phyloP scores from a whole-genome alignment of 1,140 invertebrate species.

The Saccostrea echinata region DNA sequence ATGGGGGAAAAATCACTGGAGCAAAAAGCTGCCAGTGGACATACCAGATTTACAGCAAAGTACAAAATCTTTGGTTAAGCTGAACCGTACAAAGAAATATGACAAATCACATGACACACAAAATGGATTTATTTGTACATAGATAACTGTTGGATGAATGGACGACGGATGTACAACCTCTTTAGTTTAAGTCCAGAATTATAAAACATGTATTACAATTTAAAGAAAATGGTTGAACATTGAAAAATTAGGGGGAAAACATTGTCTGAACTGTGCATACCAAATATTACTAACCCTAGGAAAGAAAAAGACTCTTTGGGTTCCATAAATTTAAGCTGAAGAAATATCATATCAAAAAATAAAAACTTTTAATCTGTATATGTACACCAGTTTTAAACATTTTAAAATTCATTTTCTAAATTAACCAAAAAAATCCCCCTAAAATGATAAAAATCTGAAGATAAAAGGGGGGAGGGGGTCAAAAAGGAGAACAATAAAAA shows the following conservation, averaged over 20 bases:
- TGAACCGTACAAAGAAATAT: slow-evolving; percentile 25
- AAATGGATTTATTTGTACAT: slow-evolving; percentile 3
- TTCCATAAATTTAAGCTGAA: background rate
- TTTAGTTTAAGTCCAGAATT: background rate
- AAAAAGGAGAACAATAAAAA: too few species aligned
- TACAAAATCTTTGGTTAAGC: slow-evolving; percentile 39
- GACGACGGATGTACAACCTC: slow-evolving; percentile 18
- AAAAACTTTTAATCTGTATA: background rate
- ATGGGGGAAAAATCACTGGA: slow-evolving; percentile 17
- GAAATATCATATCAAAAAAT: background rate
- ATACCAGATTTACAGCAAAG: slow-evolving; percentile 19
- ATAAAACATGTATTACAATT: background rate
- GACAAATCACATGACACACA: slow-evolving; percentile 24
- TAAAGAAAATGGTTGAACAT: background rate
- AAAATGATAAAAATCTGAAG: background rate
- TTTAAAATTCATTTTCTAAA: background rate
- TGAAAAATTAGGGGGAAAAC: background rate
- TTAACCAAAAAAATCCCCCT: background rate
- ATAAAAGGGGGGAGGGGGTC: too few species aligned
- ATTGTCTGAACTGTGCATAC: background rate
- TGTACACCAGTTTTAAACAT: background rate
- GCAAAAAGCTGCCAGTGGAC: background rate
- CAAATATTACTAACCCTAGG: background rate
- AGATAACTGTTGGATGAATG: background rate
- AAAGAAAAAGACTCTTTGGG: background rate